A percentile compares a stretch with the other conserved stretches of the same genome.
phyloP scores from a whole-genome alignment of 2,113 vertebrate species.

The Brachirus orientalis region DNA sequence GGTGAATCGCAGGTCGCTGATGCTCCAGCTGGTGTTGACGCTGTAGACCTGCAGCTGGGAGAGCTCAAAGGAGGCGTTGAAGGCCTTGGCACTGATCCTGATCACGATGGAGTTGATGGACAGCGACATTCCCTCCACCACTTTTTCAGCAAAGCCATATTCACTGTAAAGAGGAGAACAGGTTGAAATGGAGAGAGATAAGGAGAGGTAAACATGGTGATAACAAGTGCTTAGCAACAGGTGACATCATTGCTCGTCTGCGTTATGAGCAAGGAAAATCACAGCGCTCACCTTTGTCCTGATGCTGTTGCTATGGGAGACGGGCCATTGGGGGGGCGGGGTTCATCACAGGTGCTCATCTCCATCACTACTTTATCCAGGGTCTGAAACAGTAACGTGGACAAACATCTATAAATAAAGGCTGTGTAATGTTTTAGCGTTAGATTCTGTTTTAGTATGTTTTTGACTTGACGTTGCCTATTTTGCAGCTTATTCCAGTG shows the following conservation, averaged over 20 bases:
- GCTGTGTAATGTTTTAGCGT: no score
- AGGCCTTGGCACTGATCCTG: constrained; percentile 96
- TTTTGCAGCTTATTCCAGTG: no score
- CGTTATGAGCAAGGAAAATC: no score
- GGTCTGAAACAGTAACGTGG: constrained; percentile 76
- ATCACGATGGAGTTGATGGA: constrained; percentile 98
- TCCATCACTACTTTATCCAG: constrained; percentile 99
- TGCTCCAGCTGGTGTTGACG: constrained; percentile 94
- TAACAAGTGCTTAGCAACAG: constrained; percentile 1
- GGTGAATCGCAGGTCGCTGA: constrained; percentile 90
- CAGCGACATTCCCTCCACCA: constrained; percentile 96
- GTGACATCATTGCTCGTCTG: no score
- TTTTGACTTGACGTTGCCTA: no score
- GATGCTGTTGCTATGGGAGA: constrained; percentile 98
- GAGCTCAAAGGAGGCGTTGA: constrained; percentile 98
- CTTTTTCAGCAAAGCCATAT: constrained; percentile 99
- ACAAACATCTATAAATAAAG: background rate
- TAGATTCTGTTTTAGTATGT: no score
- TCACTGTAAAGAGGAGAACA: constrained; percentile 89
- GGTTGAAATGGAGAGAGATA: background rate
- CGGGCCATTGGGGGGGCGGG: constrained; percentile 93
- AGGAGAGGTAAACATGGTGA: no score
- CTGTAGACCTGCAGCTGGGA: constrained; percentile 97
- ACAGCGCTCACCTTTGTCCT: constrained; percentile 89
- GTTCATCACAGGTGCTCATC: constrained; percentile 99